phyloP scores from a whole-genome alignment of 2,888 invertebrate species.

The Linyphia triangularis region DNA sequence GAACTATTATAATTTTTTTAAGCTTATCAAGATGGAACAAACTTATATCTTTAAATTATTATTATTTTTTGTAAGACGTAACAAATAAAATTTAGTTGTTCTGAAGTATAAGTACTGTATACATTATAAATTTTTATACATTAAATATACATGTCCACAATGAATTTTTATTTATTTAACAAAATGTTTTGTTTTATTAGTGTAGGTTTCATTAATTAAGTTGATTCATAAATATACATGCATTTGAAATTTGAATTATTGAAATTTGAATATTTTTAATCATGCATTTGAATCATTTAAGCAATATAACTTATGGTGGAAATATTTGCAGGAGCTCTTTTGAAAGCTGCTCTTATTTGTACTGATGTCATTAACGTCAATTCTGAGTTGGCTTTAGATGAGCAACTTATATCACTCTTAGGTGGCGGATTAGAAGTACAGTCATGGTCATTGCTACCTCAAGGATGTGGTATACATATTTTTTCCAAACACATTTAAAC shows the following conservation, averaged over 20 bases:
- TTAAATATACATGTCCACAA: not conserved
- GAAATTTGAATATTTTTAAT: not conserved
- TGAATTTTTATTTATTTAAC: not conserved
- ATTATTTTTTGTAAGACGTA: no score
- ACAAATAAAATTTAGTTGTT: no score
- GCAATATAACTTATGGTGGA: not conserved
- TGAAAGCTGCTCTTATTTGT: conserved; percentile 81
- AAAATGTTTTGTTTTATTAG: not conserved
- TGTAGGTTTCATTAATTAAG: not conserved
- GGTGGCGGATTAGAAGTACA: conserved; percentile 81
- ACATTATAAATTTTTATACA: not conserved
- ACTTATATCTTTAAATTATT: not conserved
- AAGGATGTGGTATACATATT: conserved; percentile 80
- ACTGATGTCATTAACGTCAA: conserved; percentile 79
- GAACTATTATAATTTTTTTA: not conserved
- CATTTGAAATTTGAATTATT: no score
- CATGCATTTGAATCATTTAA: not conserved
- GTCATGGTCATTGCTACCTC: conserved; percentile 81
- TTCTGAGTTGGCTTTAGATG: conserved; percentile 69
- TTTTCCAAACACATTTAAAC: not conserved
- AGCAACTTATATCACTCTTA: conserved; percentile 78
- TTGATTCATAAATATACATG: not conserved
- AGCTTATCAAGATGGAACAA: not conserved
- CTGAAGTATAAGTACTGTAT: no score
- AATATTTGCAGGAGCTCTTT: conserved; percentile 79